Evolutionary conservation across 2,113 vertebrate genomes (phyloP).

Genomic region (Anolis carolinensis): DNA sequence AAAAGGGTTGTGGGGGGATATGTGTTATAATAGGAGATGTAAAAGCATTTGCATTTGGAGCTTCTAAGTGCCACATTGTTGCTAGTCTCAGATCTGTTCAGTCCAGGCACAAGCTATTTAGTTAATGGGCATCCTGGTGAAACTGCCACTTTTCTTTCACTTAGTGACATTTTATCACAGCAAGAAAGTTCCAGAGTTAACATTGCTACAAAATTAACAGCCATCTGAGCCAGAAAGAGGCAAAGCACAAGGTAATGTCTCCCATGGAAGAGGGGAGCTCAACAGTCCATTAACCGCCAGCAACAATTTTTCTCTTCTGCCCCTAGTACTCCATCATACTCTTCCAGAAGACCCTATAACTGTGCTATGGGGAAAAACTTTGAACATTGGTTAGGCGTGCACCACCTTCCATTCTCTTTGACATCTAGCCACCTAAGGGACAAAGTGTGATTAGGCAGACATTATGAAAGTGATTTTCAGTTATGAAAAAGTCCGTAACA

Average conservation of each 20-base stretch:
- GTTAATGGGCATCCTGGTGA: background rate
- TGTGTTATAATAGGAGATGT: background rate
- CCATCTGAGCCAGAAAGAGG: background rate
- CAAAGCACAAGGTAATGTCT: background rate
- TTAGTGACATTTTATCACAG: slow-evolving; percentile 8
- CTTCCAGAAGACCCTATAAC: too few relatives aligned
- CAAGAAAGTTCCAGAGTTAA: background rate
- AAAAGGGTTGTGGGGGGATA: background rate
- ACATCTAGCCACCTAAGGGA: background rate
- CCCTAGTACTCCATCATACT: too few relatives aligned
- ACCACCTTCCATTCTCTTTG: background rate
- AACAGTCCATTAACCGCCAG: background rate
- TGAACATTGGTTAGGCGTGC: too few relatives aligned
- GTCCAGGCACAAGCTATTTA: slow-evolving; percentile 12
- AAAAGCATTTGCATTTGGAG: slow-evolving; percentile 8
- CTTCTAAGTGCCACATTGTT: slow-evolving; percentile 20
- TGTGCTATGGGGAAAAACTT: too few relatives aligned
- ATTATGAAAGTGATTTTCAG: too few relatives aligned
- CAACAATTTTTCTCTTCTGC: too few relatives aligned
- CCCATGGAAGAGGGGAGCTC: background rate
- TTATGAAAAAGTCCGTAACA: too few relatives aligned
- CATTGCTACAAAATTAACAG: background rate
- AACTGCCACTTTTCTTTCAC: slow-evolving; percentile 3
- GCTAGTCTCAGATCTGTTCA: background rate
- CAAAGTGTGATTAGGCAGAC: too few relatives aligned